Evolutionary conservation across 2,113 vertebrate genomes (phyloP).

Genomic region (Podarcis muralis): DNA sequence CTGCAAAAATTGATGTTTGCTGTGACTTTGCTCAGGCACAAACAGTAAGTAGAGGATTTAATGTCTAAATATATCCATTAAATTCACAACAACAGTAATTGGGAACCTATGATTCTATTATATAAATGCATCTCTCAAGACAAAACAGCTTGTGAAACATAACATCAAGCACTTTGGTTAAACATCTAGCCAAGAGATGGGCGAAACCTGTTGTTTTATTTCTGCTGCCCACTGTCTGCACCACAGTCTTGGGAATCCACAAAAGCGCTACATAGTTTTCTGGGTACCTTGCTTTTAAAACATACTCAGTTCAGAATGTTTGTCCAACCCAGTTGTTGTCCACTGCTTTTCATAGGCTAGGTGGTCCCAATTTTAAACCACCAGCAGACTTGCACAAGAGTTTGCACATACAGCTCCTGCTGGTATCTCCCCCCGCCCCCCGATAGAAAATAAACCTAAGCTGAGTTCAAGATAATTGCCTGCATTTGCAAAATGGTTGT

Average conservation of each 20-base stretch:
- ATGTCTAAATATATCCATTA: no score
- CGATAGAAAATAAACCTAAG: neutral
- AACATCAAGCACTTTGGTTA: neutral
- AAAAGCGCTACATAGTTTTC: neutral
- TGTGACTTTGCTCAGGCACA: neutral
- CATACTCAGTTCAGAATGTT: neutral
- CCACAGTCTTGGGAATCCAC: neutral
- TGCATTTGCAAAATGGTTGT: no score
- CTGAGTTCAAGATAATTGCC: neutral
- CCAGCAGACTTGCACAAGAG: neutral
- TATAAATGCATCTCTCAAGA: neutral
- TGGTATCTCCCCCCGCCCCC: neutral
- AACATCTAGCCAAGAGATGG: neutral
- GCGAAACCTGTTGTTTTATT: neutral
- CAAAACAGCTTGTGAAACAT: neutral
- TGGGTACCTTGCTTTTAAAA: neutral
- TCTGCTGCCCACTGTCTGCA: no score
- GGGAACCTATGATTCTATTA: constrained; percentile 12
- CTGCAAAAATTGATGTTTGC: neutral
- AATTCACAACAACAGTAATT: no score
- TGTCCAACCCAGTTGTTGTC: neutral
- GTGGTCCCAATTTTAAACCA: neutral
- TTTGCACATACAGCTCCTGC: neutral
- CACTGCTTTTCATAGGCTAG: neutral
- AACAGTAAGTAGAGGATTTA: no score